Base-by-base conservation (phyloP, 1,140 invertebrate species). In the Archegozetes longisetosus region DNA sequence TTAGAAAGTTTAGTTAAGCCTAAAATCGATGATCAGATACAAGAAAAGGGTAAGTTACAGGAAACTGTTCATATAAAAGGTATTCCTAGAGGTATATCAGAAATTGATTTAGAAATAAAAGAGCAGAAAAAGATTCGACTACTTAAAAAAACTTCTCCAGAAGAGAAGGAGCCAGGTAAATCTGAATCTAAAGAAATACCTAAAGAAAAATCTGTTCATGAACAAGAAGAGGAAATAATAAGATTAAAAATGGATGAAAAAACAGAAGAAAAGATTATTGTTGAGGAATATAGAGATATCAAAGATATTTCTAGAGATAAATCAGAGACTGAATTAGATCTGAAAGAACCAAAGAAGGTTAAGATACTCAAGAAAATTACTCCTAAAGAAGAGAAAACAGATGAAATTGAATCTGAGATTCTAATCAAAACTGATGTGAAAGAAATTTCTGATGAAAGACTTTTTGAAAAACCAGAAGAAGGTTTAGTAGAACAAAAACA, bases 1-100 rank as follows among this genome's bases (percentile, higher is more conserved):
- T n/a, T n/a, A n/a, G n/a, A n/a, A n/a, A n/a, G n/a, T n/a, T 56
- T 32, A 17, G 49, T 62, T 60, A 66, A 47, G 68, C 24, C 55
- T n/a, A 22, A 25, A 56, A 40, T 48, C 46, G 17, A 58, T 64
- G 55, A 46, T 26, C n/a, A 49, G 29, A 70, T 61, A 63, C 65
- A 60, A 48, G 9, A 48, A 48, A 48, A 2, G 9, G 22, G 17
- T 48, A 20, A 48, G 9, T n/a, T 72, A 49, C 70, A 75, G 61
- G 60, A 68, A 63, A 29, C 62, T 50, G 20, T 59, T 66, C 60
- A 56, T 62, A 62, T 62, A 65, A 55, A 61, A 58, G 53, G 56
- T 58, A 52, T 62, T 60, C 54, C n/a, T n/a, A n/a, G n/a, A n/a
- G n/a, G n/a, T n/a, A n/a, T n/a, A n/a, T n/a, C n/a, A n/a, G n/a